These are phyloP conservation scores for Urocitellus parryii DNA, from an alignment of 2,113 vertebrate species.

Conservation along the genomic window DNA sequence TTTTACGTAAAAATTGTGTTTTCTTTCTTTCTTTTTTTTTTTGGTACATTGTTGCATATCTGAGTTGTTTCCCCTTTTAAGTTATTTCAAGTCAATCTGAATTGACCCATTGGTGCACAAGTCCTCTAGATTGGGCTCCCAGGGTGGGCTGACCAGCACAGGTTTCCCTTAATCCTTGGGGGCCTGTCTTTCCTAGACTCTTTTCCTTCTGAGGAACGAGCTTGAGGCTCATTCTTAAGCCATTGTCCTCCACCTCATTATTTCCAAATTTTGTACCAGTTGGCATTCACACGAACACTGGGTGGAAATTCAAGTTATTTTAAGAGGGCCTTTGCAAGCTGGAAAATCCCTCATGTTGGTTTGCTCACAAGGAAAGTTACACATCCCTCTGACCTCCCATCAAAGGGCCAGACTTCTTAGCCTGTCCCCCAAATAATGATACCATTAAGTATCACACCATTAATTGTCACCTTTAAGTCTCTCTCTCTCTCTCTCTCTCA, in stretches of 20 bases:
- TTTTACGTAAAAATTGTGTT: background rate
- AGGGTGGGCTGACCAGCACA: background rate
- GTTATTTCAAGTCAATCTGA: background rate
- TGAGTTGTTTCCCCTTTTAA: background rate
- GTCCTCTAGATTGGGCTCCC: background rate
- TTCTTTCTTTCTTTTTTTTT: background rate
- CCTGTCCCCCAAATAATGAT: background rate
- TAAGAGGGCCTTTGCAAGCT: conserved; percentile 22
- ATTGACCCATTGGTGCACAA: background rate
- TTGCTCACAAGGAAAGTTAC: background rate
- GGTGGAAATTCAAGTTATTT: conserved; percentile 7
- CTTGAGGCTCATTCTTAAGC: background rate
- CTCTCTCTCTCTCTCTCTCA: too few relatives aligned
- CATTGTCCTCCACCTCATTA: background rate
- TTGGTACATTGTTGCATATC: background rate
- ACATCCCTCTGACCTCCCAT: background rate
- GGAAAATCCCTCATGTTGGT: conserved; percentile 24
- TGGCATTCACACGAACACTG: background rate
- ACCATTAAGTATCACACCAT: background rate
- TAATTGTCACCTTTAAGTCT: too few relatives aligned
- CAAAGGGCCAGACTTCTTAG: background rate
- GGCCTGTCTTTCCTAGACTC: background rate
- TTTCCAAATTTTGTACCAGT: background rate
- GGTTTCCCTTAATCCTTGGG: background rate
- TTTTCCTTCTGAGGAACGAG: background rate